Conservation (phyloP, 2,113 vertebrate genomes). For the Ammodytes marinus region DNA sequence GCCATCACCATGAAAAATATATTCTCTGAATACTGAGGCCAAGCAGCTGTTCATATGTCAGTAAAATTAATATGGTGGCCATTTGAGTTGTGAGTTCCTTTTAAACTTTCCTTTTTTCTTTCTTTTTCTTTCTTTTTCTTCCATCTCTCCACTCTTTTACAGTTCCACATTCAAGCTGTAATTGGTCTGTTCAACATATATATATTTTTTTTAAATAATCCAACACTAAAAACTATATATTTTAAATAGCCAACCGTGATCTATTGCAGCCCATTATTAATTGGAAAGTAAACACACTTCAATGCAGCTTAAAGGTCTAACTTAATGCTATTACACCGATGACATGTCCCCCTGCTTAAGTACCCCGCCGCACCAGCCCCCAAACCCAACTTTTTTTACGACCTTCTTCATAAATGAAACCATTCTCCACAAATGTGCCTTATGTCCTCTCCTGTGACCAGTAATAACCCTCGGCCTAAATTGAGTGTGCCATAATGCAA, state of each 20-base stretch:
- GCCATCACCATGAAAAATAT: constrained; percentile 51
- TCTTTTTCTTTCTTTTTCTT: constrained; percentile 11
- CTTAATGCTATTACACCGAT: constrained; percentile 72
- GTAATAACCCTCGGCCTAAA: constrained; percentile 67
- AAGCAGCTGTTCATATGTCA: constrained; percentile 35
- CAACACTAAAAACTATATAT: constrained; percentile 54
- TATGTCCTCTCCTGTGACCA: constrained; percentile 80
- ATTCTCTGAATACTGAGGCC: constrained; percentile 15
- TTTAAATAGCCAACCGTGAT: constrained; percentile 70
- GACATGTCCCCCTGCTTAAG: constrained; percentile 73
- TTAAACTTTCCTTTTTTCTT: constrained; percentile 11
- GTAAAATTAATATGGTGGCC: constrained; percentile 5
- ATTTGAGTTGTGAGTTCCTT: constrained; percentile 16
- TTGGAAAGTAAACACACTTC: constrained; percentile 81
- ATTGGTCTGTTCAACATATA: constrained; percentile 42
- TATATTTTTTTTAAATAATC: constrained; percentile 37
- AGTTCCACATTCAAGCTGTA: constrained; percentile 33
- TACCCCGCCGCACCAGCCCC: constrained; percentile 57
- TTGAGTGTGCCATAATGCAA: constrained; percentile 74
- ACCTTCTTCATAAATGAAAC: constrained; percentile 83
- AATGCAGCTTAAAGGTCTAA: constrained; percentile 77
- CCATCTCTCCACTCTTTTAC: not conserved
- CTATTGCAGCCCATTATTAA: constrained; percentile 68
- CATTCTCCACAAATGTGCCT: constrained; percentile 76
- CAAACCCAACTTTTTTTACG: constrained; percentile 72